Percentiles rank a stretch among this genome's conserved stretches.
These are phyloP conservation scores for Syngnathus scovelli DNA, from an alignment of 2,113 vertebrate species.

Conservation along the genomic window DNA sequence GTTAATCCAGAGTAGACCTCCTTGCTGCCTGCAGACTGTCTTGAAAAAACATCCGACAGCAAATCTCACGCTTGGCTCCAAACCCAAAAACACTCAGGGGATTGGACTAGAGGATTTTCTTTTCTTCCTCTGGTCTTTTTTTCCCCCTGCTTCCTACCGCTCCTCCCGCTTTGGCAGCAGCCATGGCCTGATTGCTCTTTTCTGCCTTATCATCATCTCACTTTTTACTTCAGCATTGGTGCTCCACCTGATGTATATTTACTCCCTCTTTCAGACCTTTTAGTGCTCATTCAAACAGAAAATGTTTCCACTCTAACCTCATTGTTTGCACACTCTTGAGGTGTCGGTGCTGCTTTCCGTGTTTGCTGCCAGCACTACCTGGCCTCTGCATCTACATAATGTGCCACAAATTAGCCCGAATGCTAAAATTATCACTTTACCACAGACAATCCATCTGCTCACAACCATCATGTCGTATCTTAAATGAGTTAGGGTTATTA, in stretches of 20 bases:
- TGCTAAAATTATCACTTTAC: neutral
- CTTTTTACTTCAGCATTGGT: constrained; percentile 1
- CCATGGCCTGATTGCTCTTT: neutral
- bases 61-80: constrained; percentile 47
- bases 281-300: constrained; percentile 3
- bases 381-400: neutral
- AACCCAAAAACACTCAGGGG: constrained; percentile 32
- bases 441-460: too few species aligned
- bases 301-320: neutral
- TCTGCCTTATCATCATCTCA: neutral
- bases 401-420: neutral
- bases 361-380: neutral
- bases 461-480: too few species aligned
- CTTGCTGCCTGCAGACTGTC: constrained; percentile 16
- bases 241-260: constrained; percentile 2
- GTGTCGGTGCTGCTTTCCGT: neutral
- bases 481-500: too few species aligned
- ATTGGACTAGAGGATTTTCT: constrained; percentile 27
- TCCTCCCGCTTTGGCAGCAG: neutral
- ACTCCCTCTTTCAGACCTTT: constrained; percentile 3
- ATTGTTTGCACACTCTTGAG: neutral
- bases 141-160: neutral
- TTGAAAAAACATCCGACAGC: constrained; percentile 34
- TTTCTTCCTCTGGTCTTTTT: neutral
- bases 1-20: constrained; percentile 47